Percentiles rank a stretch among this genome's conserved stretches.
phyloP scores from a whole-genome alignment of 2,113 vertebrate species.

The Sinocyclocheilus grahami region DNA sequence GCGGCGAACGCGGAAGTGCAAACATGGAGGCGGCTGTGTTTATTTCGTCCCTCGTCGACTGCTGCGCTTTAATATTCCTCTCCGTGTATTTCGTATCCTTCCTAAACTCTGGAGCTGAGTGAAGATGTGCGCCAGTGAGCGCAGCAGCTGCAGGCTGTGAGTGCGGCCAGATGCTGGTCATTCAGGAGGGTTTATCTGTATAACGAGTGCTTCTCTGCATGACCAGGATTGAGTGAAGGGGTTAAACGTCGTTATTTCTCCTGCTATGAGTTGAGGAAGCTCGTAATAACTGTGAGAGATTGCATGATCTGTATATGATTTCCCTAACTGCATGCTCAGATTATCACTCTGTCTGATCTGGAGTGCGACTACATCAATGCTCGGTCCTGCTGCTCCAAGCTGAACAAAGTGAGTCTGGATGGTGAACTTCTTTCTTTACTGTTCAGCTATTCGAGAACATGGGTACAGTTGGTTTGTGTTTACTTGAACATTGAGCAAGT shows the following conservation, averaged over 20 bases:
- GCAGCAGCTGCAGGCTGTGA: neutral
- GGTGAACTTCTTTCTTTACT: neutral
- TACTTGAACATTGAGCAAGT: neutral
- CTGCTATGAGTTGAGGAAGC: neutral
- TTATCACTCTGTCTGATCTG: slow-evolving; percentile 96
- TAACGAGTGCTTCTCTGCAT: neutral
- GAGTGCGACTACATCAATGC: slow-evolving; percentile 99
- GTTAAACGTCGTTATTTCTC: neutral
- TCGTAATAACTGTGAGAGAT: neutral
- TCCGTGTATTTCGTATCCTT: slow-evolving; percentile 98
- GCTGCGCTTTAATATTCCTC: slow-evolving; percentile 93
- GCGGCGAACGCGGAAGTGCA: slow-evolving; percentile 47
- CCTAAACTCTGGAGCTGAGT: neutral
- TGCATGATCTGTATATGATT: neutral
- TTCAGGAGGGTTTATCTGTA: neutral
- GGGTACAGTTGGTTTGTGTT: neutral
- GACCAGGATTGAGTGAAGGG: neutral
- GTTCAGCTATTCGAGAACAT: neutral
- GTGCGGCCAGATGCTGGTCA: neutral
- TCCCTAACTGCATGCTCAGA: slow-evolving; percentile 84
- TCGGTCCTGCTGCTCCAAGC: slow-evolving; percentile 94
- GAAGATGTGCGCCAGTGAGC: no score
- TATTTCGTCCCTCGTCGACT: slow-evolving; percentile 89
- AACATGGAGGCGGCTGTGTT: slow-evolving; percentile 93
- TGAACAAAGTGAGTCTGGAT: slow-evolving; percentile 88